Evolutionary conservation across 2,888 invertebrate genomes (phyloP).

Genomic region (Drosophila falleni): DNA sequence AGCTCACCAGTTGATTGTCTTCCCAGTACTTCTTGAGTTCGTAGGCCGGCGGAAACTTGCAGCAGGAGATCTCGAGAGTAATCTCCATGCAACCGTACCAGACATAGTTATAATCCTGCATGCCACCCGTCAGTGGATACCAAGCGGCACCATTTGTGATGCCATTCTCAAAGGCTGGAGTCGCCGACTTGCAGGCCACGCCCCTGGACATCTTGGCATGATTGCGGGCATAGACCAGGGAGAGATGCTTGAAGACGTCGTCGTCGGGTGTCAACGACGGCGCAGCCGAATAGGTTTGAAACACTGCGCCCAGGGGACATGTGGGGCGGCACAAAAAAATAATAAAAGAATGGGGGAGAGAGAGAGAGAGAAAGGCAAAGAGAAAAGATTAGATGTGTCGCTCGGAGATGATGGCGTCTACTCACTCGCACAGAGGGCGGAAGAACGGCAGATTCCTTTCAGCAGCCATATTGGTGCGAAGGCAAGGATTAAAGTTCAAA

Average conservation of each 20-base stretch:
- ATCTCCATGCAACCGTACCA: conserved; percentile 97
- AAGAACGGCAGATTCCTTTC: conserved; percentile 91
- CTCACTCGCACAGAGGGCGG: conserved; percentile 91
- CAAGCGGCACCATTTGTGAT: conserved; percentile 98
- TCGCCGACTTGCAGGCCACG: conserved; percentile 91
- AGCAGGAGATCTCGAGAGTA: conserved; percentile 97
- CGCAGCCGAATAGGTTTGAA: conserved; percentile 93
- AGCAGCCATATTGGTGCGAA: conserved; percentile 85
- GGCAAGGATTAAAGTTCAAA: conserved; percentile 63
- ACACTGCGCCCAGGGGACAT: conserved; percentile 91
- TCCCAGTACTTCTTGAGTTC: conserved; percentile 94
- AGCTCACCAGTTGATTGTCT: conserved; percentile 91
- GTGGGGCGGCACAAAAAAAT: conserved; percentile 72
- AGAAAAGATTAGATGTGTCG: conserved; percentile 23
- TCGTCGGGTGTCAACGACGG: conserved; percentile 96
- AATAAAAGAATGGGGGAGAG: conserved; percentile 12
- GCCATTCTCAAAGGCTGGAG: conserved; percentile 93
- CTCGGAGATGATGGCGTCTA: conserved; percentile 49
- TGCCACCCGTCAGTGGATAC: conserved; percentile 93
- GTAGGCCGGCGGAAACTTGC: conserved; percentile 94
- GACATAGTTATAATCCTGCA: conserved; percentile 95
- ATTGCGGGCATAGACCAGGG: conserved; percentile 93
- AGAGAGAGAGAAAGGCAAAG: conserved; percentile 6
- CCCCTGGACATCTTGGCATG: conserved; percentile 96
- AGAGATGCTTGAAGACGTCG: conserved; percentile 95